Evolutionary conservation across 2,113 vertebrate genomes (phyloP), one percentile per base, ranked within the genome.

Genomic region (chimpanzee (Pan troglodytes)): DNA sequence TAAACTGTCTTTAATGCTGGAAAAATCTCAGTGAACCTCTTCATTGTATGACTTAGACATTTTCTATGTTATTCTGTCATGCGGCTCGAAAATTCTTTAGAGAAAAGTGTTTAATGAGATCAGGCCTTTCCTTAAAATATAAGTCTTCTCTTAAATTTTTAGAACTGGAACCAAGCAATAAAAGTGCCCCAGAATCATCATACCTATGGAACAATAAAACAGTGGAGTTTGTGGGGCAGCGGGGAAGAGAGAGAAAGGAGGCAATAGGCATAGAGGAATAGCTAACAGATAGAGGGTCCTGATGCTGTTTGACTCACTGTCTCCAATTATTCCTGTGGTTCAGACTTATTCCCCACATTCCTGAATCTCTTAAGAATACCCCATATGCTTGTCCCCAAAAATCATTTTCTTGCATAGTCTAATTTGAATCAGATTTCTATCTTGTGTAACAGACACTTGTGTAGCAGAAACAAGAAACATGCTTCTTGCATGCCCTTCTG

Each of bases 201-300:
- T 32, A 4, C 2, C 8, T 25, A 40, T n/a, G 6, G 1, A 8
- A 40, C 32, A 61, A 48, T 2, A 88, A 90, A 95, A 78, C 11
- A 1, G 11, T 50, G 6, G 3, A 10, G 1, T 67, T 16, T 16
- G 9, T 13, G 16, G 70, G 7, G 27, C 35, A 0, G 50, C 9
- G 30, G 38, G 40, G 38, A 88, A 57, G 9, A 79, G 4, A 45
- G 6, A 11, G 25, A 38, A 50, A 6, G 5, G 38, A 8, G 16
- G 11, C 22, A 48, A 12, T 1, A 61, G 12, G 6, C 8, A 27
- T 3, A 48, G 8, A 78, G 59, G 2, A 45, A 76, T 18, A 81
- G 25, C 8, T 22, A 16, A 9, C 11, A 48, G n/a, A 52, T 20
- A 76, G 17, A 25, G 6, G 48, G 38, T 12, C 2, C 25, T 55